Evolutionary conservation across 2,888 invertebrate species (phyloP), one percentile per base, ranked within the genome.

Genomic region (Acrobasis suavella): DNA sequence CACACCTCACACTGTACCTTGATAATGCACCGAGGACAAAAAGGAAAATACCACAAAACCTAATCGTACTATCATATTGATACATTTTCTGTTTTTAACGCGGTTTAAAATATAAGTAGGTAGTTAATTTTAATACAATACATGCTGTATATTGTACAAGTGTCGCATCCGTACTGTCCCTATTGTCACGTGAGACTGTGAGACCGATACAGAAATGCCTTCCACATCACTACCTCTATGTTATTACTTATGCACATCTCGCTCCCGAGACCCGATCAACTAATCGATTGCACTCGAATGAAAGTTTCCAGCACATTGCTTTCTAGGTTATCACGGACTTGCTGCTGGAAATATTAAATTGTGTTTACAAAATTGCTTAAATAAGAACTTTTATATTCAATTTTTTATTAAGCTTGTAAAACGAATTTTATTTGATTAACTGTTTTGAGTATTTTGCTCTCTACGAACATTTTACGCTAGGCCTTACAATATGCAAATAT

Each of bases 211-310:
- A 56, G 56, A 46, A 42, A 46, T 56, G 42, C 56, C 52, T 52
- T 60, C 60, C 52, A 60, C 60, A 60, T 51, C 51, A 60, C 59
- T 59, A 50, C 50, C 51, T 60, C 42, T 56, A 46, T 56, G 42
- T 56, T 60, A 60, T 60, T 60, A 60, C 60, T 60, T 60, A 51
- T 60, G 51, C 17, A 42, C 51, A 42, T 51, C 51, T 60, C 51
- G 54, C 37, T 54, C 54, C 32, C 54, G 54, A 54, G 32, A 16
- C 39, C 38, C 56, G 56, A 56, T 56, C 60, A 60, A 60, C 17
- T 60, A 60, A 60, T 60, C 60, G 60, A 60, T 51, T 60, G 60
- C 60, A 50, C 52, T 51, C 51, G 51, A 60, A 60, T 60, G 51
- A 59, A 32, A 59, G 50, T 60, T 60, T 60, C 51, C 60, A 60